Evolutionary conservation across 2,113 vertebrate species (phyloP), one percentile per base, ranked within the genome.

Genomic region (Eurystomus gularis): DNA sequence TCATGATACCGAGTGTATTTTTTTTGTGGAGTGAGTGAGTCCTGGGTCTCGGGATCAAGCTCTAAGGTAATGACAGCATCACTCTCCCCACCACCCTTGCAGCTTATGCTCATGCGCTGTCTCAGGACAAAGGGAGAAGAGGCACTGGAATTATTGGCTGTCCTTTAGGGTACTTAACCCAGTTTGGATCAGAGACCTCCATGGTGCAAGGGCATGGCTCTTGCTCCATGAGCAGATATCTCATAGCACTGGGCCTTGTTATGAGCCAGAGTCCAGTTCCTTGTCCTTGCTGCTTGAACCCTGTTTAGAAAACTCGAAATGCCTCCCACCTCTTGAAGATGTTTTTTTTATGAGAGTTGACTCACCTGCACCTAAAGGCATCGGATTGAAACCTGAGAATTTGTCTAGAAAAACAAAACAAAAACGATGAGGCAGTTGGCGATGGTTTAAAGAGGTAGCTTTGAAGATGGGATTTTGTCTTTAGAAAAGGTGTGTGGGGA

Each of bases 391-490:
- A 75, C 21, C 39, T 65, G 54, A 91, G 66, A 44, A 48, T 61
- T 85, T 61, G 15, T 73, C n/a, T 70, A 58, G 71, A 81, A 81
- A 91, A 15, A 1, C 15, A n/a, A 80, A 86, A 70, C 72, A 42
- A 55, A 84, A 66, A 2, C 73, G 83, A 9, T 31, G 46, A 82
- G 33, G 51, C 35, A 25, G 26, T 68, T 76, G 52, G 65, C 64
- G 26, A 29, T 71, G 48, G 31, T 69, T 92, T 85, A 35, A 87
- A 72, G 62, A 73, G 46, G 23, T 28, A 40, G 13, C 62, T 96
- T 90, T 95, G 85, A 90, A 70, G 66, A 20, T 13, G 48, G 58
- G 17, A 62, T 82, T 88, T 94, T 80, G 35, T 92, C 78, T 92
- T 92, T 39, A 11, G 44, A 78, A 62, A 77, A 26, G 6, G 13